Base-by-base conservation (phyloP, 2,888 invertebrate species). In the Bruchidius siliquastri region DNA sequence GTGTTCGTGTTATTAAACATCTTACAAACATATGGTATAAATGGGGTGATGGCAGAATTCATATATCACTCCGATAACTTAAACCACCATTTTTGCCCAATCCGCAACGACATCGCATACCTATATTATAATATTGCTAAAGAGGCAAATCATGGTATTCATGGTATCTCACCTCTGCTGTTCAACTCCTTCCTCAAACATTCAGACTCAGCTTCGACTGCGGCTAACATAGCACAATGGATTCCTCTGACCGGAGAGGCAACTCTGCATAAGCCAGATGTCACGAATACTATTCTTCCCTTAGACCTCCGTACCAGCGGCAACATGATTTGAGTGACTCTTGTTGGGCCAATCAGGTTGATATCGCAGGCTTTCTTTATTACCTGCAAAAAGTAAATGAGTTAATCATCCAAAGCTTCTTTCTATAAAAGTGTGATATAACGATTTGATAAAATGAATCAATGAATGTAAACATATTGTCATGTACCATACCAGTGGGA, bases 191-290 rank as follows among this genome's bases (percentile, higher is more conserved):
- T 90, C 69, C 96, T 90, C 73, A 96, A 88, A 82, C 94, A 95
- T 76, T 92, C 91, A 21, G 93, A 93, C 83, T 95, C 91, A 13
- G 93, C 92, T 84, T 96, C 95, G 10, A 96, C 88, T 0, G 94
- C 96, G 69, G 93, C 92, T 79, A 93, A 88, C 3, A 92, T 90
- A 71, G 94, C 93, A 76, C 94, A 93, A 84, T 96, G 95, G 72
- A 95, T 92, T 22, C 95, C 93, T 71, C 95, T 90, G 68, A 94
- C 93, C 0, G 95, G 94, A 8, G 93, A 92, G 0, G 94, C 92
- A 70, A 95, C 92, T 79, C 93, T 91, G 69, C 94, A 95, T 78
- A 94, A 88, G 79, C 95, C 93, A 73, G 95, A 95, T 68, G 94
- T 92, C 13, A 96, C 90, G 81, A 94, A 90, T 69, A 96, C 91